Base-by-base conservation (phyloP, 2,113 vertebrate species). In the Polyodon spathula region DNA sequence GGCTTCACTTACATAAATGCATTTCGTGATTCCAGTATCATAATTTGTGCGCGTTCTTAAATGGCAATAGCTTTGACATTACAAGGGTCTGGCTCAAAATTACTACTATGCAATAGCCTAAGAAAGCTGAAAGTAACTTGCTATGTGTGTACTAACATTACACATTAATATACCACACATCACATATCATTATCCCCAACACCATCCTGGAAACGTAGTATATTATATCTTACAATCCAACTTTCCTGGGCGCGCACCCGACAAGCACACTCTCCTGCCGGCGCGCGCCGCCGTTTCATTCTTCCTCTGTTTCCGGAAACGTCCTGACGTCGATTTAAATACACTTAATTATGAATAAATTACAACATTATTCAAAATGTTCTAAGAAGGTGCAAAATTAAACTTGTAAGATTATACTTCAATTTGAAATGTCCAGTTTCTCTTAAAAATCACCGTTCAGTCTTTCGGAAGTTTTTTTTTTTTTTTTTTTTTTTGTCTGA, bases 331-430 rank as follows among this genome's bases (percentile, higher is more conserved):
- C 27, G 48, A 64, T 64, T 64, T 64, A 59, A 59, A 64, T 64
- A 64, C 50, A 59, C 58, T n/a, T n/a, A 59, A 64, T 64, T 59
- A 59, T 37, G 63, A 58, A 64, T 64, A 59, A 64, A 64, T 60
- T 61, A 66, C 54, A 51, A 55, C 44, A 56, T 60, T 56, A 60
- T 66, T 48, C 44, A 61, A 50, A 66, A 65, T 12, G n/a, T 40
- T 42, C 41, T 16, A 14, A 3, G 14, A 12, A 40, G 17, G 57
- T 5, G 6, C 3, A 27, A 16, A 54, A 54, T 7, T 51, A 11
- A 56, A 41, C 38, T 2, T 27, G 37, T 8, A 38, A n/a, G 6
- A 41, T 54, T 48, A 40, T 37, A 54, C 11, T 5, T 14, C 53
- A 41, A 7, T 14, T 54, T 4, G 2, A 12, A 46, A 52, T 37